Evolutionary conservation across 2,797 vertebrate genomes (phyloP), one percentile per base, ranked within the genome.

Genomic region (Lepus oiostolus): DNA sequence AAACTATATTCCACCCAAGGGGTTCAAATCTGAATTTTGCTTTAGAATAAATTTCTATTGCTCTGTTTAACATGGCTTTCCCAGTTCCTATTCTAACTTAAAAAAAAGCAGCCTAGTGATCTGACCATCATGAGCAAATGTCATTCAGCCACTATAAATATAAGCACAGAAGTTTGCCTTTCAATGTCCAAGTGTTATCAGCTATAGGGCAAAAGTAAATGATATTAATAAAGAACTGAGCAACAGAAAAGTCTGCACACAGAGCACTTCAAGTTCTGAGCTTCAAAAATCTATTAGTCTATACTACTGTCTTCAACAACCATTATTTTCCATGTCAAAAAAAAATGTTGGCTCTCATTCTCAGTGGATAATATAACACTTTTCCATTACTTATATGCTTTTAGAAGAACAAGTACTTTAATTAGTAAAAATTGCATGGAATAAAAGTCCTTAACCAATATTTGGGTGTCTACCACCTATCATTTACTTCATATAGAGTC

Each of bases 41-140:
- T 92, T 95, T 89, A 65, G 68, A 91, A 80, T 70, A 92, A 72
- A 95, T 95, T 96, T 90, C 83, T 67, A 52, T 68, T 47, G 12
- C 47, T 86, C 10, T 90, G 35, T 95, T 95, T 94, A 92, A 93
- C 58, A 86, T 80, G 71, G 0, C n/a, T 86, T 47, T 21, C 35
- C 4, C 47, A 88, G 71, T 87, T 54, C 35, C 67, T 4, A 77
- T 58, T 92, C 67, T n/a, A 84, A 90, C 77, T n/a, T 86, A 83
- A 96, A 85, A 85, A 88, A 8, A 85, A 84, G n/a, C 84, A 58
- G 54, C 82, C 88, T 58, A 38, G 68, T 65, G 90, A 89, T 87
- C 93, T 94, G 76, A 76, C 71, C 65, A 60, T 60, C 82, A 30
- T 42, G 26, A 91, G 68, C 58, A 96, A 93, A 97, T 86, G 83